Evolutionary conservation across 2,113 vertebrate genomes (phyloP), one percentile per base, ranked within the genome.

Genomic region (Cnemophilus loriae): DNA sequence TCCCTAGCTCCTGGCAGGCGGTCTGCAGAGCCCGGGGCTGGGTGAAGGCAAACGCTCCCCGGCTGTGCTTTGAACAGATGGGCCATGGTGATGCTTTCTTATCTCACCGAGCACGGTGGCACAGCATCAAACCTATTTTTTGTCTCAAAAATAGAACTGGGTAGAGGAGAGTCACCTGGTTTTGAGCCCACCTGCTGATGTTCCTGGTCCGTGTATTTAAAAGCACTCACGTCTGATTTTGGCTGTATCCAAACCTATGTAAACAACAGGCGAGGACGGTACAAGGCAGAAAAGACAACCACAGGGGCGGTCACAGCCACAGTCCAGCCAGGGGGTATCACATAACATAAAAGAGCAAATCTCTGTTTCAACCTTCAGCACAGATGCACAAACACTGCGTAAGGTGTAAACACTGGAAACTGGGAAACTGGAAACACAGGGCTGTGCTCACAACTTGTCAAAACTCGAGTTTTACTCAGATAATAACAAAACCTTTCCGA

Each of bases 211-310:
- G 28, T 30, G 30, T 37, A 9, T 70, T 76, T 78, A 75, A 75
- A 74, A 88, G 70, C 22, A 28, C 47, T 55, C 1, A 0, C 16
- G 55, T 87, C 47, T 79, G 74, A 37, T n/a, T 87, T 41, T 39
- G 70, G n/a, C 59, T 8, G 0, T 24, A 13, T 26, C 13, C 71
- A 93, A 84, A 55, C 18, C 27, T 4, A 0, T 8, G 6, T 30
- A 23, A 77, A 84, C 67, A 71, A 19, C 23, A 61, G 44, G 41
- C 0, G 0, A 86, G 37, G 32, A 46, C 0, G 0, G 39, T 7
- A n/a, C 16, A 35, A 90, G 41, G 64, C 46, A 79, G 56, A 63
- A 59, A 64, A 69, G 22, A 33, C 28, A 57, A 4, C 42, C 55
- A 4, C 13, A 37, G 64, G 46, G 23, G 18, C 60, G 42, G n/a